Evolutionary conservation across 23 tunicate species (phyloP).

Genomic region (Halocynthia aurantium): DNA sequence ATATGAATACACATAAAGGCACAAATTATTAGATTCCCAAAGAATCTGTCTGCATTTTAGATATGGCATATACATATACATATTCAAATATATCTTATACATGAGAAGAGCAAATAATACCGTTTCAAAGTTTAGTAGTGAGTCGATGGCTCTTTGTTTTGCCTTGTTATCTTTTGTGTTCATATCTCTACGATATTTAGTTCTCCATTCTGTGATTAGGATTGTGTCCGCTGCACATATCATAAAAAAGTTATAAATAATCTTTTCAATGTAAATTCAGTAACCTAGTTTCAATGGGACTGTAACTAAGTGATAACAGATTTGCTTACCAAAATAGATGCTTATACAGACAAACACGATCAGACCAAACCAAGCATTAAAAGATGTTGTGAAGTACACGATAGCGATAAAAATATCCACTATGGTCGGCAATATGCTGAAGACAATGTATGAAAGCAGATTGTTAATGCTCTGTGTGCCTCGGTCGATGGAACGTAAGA

Average conservation of each 20-base stretch:
- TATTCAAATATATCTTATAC: neutral
- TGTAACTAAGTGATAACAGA: neutral
- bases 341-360: constrained; percentile 72
- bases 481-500: constrained; percentile 87
- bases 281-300: too few relatives aligned
- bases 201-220: constrained; percentile 90
- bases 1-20: too few relatives aligned
- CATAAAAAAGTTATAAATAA: too few relatives aligned
- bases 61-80: too few relatives aligned
- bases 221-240: constrained; percentile 61
- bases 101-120: constrained; percentile 6
- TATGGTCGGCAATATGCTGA: constrained; percentile 88
- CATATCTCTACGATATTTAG: constrained; percentile 91
- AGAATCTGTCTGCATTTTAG: too few relatives aligned
- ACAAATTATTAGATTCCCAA: too few relatives aligned
- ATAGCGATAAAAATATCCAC: constrained; percentile 86
- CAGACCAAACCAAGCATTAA: constrained; percentile 88
- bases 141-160: constrained; percentile 90
- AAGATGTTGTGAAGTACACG: constrained; percentile 74
- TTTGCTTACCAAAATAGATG: constrained; percentile 62
- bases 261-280: too few relatives aligned
- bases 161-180: constrained; percentile 86
- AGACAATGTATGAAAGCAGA: constrained; percentile 73
- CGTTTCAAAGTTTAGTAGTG: constrained; percentile 92
- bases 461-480: constrained; percentile 91